These are phyloP conservation scores for Leptinotarsa lineolata DNA, from an alignment of 1,140 invertebrate genomes.

Conservation along the genomic window DNA sequence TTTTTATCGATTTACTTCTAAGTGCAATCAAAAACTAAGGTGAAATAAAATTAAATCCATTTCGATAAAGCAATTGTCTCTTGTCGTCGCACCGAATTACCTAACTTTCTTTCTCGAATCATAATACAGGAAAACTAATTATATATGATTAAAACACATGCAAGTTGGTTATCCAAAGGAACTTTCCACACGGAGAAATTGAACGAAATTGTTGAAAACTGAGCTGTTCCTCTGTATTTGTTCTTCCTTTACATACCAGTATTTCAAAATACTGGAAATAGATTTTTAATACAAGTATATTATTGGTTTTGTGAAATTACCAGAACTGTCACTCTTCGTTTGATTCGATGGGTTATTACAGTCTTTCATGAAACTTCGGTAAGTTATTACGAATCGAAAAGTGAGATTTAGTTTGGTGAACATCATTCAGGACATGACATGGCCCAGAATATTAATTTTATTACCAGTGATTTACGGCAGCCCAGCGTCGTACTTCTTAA, in stretches of 20 bases:
- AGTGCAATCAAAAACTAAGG: not conserved
- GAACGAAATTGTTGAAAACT: not conserved
- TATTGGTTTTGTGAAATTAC: constrained; percentile 12
- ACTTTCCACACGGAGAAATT: constrained; percentile 11
- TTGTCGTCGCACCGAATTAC: not conserved
- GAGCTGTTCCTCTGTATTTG: constrained; percentile 1
- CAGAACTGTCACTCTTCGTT: constrained; percentile 3
- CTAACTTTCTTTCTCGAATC: constrained; percentile 35
- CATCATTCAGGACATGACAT: constrained; percentile 1
- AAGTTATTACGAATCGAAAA: not conserved
- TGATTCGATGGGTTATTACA: constrained; percentile 4
- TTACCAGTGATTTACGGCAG: constrained; percentile 13
- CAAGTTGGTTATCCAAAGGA: not conserved
- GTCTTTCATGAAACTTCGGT: not conserved
- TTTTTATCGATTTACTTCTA: not conserved
- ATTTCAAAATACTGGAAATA: constrained; percentile 36
- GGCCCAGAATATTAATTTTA: not conserved
- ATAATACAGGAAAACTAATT: constrained; percentile 30
- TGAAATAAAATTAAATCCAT: not conserved
- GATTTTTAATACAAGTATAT: constrained; percentile 7
- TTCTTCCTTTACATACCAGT: constrained; percentile 5
- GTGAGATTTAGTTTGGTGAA: not conserved
- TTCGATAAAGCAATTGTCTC: not conserved
- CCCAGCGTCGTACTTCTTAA: constrained; percentile 7
- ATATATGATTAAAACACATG: constrained; percentile 27